Base-by-base conservation (phyloP, 1,140 invertebrate genomes). In the Zaprionus ghesquierei region DNA sequence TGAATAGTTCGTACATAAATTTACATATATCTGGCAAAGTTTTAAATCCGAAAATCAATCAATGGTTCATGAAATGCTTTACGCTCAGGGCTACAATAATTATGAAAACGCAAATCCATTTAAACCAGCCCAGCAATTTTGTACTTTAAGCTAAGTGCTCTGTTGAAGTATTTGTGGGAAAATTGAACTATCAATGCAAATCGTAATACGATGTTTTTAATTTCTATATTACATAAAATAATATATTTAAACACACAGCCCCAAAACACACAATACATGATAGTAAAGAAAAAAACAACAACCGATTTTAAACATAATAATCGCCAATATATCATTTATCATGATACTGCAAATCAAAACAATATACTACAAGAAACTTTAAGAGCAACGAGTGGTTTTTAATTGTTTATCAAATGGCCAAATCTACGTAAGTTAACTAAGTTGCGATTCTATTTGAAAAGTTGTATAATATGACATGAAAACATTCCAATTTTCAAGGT, bases 301-400 rank as follows among this genome's bases (percentile, higher is more conserved):
- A 59, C 44, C 35, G 54, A 76, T 56, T 61, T 22, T 61, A 77
- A 51, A 58, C 62, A 69, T 56, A 55, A 71, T 71, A 55, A 72
- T 72, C 63, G n/a, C n/a, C n/a, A n/a, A n/a, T n/a, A n/a, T n/a
- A 68, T 44, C 69, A 35, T 71, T 60, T 50, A 75, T 51, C 49
- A 55, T 56, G 53, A 74, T 56, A 56, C 62, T 27, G 51, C 77
- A 33, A 75, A 68, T 70, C 41, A 58, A 82, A 80, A 62, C 41
- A 79, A 81, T 76, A 81, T 73, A 81, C 29, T 50, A 41, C 22
- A 58, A 58, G 75, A 68, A 63, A 81, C 73, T 77, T 77, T 29
- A 61, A 46, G 31, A 58, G 10, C 56, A 51, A n/a, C 53, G 4
- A 3, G 61, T 66, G 44, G 64, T n/a, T 35, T 18, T 13, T 25